These are phyloP conservation scores for Zaprionus taronus DNA, from an alignment of 1,140 invertebrate genomes.

Conservation along the genomic window DNA sequence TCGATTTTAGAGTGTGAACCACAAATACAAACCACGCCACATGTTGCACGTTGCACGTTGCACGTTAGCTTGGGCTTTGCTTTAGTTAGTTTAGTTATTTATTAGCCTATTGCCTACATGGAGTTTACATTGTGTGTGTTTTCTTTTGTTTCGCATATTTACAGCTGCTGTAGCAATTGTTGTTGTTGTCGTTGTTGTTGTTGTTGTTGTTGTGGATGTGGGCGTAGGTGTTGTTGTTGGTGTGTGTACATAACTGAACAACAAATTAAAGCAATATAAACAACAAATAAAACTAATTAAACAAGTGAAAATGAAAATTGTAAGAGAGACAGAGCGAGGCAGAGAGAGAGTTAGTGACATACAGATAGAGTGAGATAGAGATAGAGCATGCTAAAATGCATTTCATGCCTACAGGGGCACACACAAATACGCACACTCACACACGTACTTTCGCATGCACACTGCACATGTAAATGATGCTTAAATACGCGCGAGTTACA, in stretches of 20 bases:
- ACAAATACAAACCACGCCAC: not conserved
- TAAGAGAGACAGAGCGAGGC: slow-evolving; percentile 14
- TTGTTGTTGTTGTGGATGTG: slow-evolving; percentile 24
- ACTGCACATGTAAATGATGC: slow-evolving; percentile 66
- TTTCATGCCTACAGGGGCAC: slow-evolving; percentile 26
- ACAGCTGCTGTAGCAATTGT: slow-evolving; percentile 51
- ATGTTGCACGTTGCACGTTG: not conserved
- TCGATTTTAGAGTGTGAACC: not conserved
- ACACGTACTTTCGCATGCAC: slow-evolving; percentile 2
- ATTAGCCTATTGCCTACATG: slow-evolving; percentile 47
- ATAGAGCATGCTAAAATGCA: slow-evolving; percentile 43
- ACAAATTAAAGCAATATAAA: slow-evolving; percentile 78
- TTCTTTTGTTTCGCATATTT: slow-evolving; percentile 55
- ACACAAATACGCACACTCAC: slow-evolving; percentile 17
- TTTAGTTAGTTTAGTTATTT: slow-evolving; percentile 41
- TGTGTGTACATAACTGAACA: slow-evolving; percentile 69
- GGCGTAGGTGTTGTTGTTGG: slow-evolving; percentile 23
- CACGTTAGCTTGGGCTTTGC: not conserved
- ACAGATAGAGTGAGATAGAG: slow-evolving; percentile 16
- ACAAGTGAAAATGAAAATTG: slow-evolving; percentile 59
- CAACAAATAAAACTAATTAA: slow-evolving; percentile 77
- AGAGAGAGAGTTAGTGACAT: slow-evolving; percentile 13
- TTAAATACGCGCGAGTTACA: slow-evolving; percentile 51
- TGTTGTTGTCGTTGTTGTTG: slow-evolving; percentile 13
- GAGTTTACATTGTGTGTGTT: slow-evolving; percentile 10